A percentile compares a stretch with the other conserved stretches of the same genome.
phyloP scores from a whole-genome alignment of 2,888 invertebrate genomes.

The Ennomos fuscantarius region DNA sequence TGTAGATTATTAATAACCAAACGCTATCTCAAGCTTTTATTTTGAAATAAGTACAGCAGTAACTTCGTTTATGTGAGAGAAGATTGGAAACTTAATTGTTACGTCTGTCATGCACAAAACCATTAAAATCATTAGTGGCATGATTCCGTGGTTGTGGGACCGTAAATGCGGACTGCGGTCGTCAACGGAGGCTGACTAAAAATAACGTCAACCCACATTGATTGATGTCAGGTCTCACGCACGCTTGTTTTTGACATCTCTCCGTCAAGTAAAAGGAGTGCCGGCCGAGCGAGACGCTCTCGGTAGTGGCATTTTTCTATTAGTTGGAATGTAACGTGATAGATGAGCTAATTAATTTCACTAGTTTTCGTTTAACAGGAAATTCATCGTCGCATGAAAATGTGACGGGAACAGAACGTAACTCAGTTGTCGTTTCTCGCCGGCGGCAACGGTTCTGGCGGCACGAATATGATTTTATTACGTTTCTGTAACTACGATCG shows the following conservation, averaged over 20 bases:
- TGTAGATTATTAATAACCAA: slow-evolving; percentile 5
- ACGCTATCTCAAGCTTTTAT: background rate
- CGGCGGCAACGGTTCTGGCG: slow-evolving; percentile 38
- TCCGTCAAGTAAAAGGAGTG: slow-evolving; percentile 73
- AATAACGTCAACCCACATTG: slow-evolving; percentile 74
- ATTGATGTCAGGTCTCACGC: slow-evolving; percentile 77
- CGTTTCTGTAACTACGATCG: slow-evolving; percentile 53
- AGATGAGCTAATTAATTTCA: slow-evolving; percentile 62
- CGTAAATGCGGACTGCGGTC: slow-evolving; percentile 53
- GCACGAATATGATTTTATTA: slow-evolving; percentile 56
- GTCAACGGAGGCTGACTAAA: slow-evolving; percentile 61
- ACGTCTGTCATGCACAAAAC: slow-evolving; percentile 24
- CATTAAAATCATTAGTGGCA: slow-evolving; percentile 40
- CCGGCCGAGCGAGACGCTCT: slow-evolving; percentile 60
- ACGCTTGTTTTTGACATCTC: slow-evolving; percentile 73
- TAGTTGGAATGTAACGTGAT: slow-evolving; percentile 62
- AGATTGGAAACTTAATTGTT: slow-evolving; percentile 11
- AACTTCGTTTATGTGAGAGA: slow-evolving; percentile 9
- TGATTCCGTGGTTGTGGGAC: slow-evolving; percentile 39
- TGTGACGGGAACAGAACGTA: slow-evolving; percentile 46
- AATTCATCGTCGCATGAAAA: slow-evolving; percentile 55
- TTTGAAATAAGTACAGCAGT: background rate
- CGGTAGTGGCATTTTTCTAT: slow-evolving; percentile 57
- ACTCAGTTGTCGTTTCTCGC: slow-evolving; percentile 44
- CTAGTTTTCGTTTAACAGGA: slow-evolving; percentile 63